These are phyloP conservation scores for Leuciscus idus DNA, from an alignment of 2,113 vertebrate species.

Conservation along the genomic window DNA sequence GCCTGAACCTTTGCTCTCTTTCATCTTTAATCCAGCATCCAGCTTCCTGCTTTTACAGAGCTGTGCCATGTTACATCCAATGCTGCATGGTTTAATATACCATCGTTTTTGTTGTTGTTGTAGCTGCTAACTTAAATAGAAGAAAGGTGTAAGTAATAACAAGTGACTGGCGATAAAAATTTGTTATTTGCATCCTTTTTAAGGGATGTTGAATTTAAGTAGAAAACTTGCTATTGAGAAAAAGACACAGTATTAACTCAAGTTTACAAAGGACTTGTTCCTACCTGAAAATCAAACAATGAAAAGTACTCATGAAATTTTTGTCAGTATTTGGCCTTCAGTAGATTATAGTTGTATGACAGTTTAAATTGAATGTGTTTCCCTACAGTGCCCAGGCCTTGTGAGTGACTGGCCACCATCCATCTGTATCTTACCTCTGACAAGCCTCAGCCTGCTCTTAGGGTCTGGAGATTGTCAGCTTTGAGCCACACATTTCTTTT, in stretches of 20 bases:
- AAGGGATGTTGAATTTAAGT: neutral
- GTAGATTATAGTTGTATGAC: neutral
- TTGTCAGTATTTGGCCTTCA: neutral
- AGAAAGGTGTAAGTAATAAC: neutral
- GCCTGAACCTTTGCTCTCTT: neutral
- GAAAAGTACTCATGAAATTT: neutral
- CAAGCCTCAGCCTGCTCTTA: slow-evolving; percentile 20
- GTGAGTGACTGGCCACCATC: neutral
- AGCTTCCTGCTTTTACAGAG: neutral
- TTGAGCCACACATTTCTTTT: slow-evolving; percentile 18
- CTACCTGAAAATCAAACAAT: neutral
- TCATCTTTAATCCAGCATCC: neutral
- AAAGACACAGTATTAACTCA: neutral
- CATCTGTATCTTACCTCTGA: slow-evolving; percentile 35
- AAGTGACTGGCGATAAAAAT: neutral
- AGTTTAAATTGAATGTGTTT: neutral
- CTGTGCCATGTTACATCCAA: neutral
- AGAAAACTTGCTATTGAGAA: neutral
- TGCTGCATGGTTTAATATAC: neutral
- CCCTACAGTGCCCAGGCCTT: slow-evolving; percentile 11
- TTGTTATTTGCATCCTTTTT: neutral
- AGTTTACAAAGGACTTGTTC: neutral
- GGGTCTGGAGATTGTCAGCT: slow-evolving; percentile 15
- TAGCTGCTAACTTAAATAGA: neutral
- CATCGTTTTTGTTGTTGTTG: neutral